These are phyloP conservation scores for human (Homo sapiens) DNA, from an alignment of 2,113 vertebrate genomes.

Conservation along the genomic window DNA sequence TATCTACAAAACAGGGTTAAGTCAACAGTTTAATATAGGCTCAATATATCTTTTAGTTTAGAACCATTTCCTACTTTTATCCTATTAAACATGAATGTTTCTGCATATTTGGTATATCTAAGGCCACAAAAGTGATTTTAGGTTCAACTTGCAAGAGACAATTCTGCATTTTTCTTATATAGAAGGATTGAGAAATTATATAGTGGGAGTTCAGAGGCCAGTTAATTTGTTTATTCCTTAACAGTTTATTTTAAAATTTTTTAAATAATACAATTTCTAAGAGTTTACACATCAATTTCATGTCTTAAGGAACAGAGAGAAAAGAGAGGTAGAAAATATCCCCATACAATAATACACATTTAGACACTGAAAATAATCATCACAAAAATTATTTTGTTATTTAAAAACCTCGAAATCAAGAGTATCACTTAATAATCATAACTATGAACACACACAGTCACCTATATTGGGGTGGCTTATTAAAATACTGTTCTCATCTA, in stretches of 20 bases:
- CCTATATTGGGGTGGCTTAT: not conserved
- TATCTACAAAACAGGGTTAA: not conserved
- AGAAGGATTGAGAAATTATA: not conserved
- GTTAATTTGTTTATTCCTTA: not conserved
- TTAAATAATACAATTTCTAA: not conserved
- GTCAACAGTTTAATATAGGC: fast-evolving
- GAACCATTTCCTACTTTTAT: not conserved
- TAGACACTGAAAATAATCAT: not conserved
- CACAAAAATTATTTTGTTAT: not conserved
- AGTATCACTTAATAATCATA: not conserved
- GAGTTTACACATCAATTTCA: not conserved
- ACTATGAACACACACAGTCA: not conserved
- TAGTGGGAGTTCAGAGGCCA: not conserved
- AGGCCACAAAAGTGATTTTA: not conserved
- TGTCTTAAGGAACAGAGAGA: not conserved
- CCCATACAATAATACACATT: not conserved
- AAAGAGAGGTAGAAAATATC: not conserved
- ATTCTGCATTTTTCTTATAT: not conserved
- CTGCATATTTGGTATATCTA: not conserved
- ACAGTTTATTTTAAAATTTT: not conserved
- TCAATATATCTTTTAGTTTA: not conserved
- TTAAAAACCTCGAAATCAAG: not conserved
- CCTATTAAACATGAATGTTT: not conserved
- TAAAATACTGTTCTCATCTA: not conserved
- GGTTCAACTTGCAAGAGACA: not conserved